Evolutionary conservation across 2,113 vertebrate genomes (phyloP), one percentile per base, ranked within the genome.

Genomic region (Oncorhynchus kisutch): DNA sequence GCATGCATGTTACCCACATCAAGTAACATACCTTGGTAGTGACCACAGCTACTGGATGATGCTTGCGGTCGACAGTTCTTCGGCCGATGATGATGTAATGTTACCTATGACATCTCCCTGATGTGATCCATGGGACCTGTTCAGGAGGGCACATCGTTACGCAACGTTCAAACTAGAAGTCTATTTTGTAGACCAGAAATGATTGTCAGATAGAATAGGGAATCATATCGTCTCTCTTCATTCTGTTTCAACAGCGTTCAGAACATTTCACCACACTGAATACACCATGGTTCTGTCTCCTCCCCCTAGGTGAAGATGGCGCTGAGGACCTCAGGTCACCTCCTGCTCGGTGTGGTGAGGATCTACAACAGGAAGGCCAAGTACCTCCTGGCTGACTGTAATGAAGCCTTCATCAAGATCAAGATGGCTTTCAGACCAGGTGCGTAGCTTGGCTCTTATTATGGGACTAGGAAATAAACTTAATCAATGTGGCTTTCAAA

Each of bases 291-390:
- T n/a, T 16, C 31, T 22, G 13, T 16, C 31, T 31, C 14, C 16
- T n/a, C 9, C 75, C 31, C 31, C 34, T 7, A 99, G 98, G 98
- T 99, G 80, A 99, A 99, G 92, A 99, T 99, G 98, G 97, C 97
- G 0, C 88, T 99, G 83, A 95, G 98, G 78, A 99, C 97, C 9
- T 99, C 98, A 64, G 98, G 98, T 83, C 98, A 99, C 86, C 93
- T 99, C 75, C 94, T 99, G 59, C 87, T 99, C 82, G 98, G 98
- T 0, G 98, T 99, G 85, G 98, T 99, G 91, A 95, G 98, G 90
- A 99, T 99, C 93, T 99, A 99, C 93, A 97, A 99, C 92, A 96
- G 98, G 92, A 99, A 99, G 93, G 98, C 98, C 82, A 99, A 99
- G 67, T 99, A 99, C 1, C 97, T 99, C 74, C 96, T 99, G 82